Evolutionary conservation across 1,140 invertebrate genomes (phyloP), one percentile per base, ranked within the genome.

Genomic region (Chionoecetes opilio): DNA sequence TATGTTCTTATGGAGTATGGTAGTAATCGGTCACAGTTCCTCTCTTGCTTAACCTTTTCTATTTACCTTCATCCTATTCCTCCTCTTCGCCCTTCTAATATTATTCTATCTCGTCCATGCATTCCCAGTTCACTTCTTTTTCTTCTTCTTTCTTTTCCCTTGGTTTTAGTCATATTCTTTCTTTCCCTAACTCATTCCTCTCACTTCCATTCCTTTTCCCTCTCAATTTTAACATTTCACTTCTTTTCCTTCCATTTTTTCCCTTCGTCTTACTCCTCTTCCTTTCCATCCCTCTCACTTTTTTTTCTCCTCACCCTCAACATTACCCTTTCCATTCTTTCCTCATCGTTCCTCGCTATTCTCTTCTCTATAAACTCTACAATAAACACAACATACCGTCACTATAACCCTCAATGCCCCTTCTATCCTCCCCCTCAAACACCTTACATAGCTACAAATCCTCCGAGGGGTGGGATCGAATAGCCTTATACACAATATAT

Each of bases 401-500:
- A 17, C 87, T 41, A 6, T 21, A 9, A 29, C 0, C 21, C 31
- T 2, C 41, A 29, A 0, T 34, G 26, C 14, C 3, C 31, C 38
- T 11, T 53, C 38, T 29, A 14, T 46, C 29, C 46, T 17, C 21
- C 46, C 46, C 46, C 9, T 53, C 46, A 53, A 53, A 53, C 46
- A 53, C 63, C 63, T 75, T 75, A 75, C 63, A 75, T 2, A 26
- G 63, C 63, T n/a, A 75, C 63, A 75, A 75, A 75, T 75, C 63
- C 63, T 75, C 63, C 11, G 21, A n/a, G 63, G 63, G 63, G 63
- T 75, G 63, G 63, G 63, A 75, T 75, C 63, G 63, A 75, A 75
- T 75, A 75, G 63, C 63, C 63, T 75, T 75, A 17, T 75, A 75
- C 63, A 75, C 63, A 75, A 75, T 75, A 75, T 75, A 75, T 75